phyloP scores from a whole-genome alignment of 2,797 vertebrate species.

The Platalea minor region DNA sequence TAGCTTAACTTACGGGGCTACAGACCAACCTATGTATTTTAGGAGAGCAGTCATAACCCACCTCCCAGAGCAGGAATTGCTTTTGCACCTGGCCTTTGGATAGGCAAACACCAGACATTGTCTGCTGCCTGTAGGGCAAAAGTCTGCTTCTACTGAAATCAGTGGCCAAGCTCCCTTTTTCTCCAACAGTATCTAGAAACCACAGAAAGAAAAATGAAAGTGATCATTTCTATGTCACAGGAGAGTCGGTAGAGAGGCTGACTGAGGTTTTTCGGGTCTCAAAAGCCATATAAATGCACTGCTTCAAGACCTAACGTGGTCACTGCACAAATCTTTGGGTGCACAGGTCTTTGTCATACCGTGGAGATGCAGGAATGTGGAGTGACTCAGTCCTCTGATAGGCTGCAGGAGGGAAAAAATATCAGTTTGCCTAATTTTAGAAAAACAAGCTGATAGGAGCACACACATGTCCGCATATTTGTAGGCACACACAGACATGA shows the following conservation, averaged over 20 bases:
- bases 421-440: neutral
- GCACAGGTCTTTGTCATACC: rapidly evolving
- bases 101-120: neutral
- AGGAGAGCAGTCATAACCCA: neutral
- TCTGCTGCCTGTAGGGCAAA: conserved; percentile 11
- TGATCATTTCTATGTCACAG: neutral
- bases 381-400: neutral
- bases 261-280: neutral
- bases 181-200: neutral
- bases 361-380: neutral
- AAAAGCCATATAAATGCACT: neutral
- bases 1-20: neutral
- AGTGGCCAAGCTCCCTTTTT: neutral
- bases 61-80: neutral
- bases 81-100: neutral
- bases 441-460: neutral
- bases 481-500: neutral
- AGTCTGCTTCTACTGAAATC: neutral
- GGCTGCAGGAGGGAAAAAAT: neutral
- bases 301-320: neutral
- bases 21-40: neutral
- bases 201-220: neutral
- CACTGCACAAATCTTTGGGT: too few relatives aligned
- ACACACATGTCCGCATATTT: neutral
- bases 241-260: neutral